phyloP scores from a whole-genome alignment of 2,113 vertebrate genomes.

The Geothlypis trichas region DNA sequence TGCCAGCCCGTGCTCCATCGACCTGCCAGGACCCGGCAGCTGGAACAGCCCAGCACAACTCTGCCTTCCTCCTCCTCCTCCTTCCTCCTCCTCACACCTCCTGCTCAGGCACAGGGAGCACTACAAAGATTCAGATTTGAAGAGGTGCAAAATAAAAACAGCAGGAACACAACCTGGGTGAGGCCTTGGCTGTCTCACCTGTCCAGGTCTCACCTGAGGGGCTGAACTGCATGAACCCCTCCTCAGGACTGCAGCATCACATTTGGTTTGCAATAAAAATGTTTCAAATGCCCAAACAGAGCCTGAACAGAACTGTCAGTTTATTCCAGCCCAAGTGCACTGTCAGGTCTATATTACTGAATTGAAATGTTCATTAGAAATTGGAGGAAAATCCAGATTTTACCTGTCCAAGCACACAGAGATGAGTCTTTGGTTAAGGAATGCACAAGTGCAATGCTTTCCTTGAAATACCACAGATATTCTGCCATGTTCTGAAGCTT shows the following conservation, averaged over 20 bases:
- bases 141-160: slow-evolving; percentile 7
- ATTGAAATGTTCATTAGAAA: not conserved
- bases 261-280: not conserved
- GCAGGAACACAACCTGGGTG: not conserved
- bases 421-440: not conserved
- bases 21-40: not conserved
- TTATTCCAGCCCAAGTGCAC: not conserved
- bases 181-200: not conserved
- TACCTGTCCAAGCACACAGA: not conserved
- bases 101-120: not conserved
- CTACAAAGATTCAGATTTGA: slow-evolving; percentile 4
- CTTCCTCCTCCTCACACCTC: slow-evolving; percentile 24
- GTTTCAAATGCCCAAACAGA: not conserved
- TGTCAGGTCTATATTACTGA: rapidly evolving
- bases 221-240: not conserved
- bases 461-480: not conserved
- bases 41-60: slow-evolving; percentile 1
- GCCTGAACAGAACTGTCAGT: rapidly evolving
- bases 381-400: not conserved
- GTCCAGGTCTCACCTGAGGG: not conserved
- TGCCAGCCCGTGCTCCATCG: not conserved
- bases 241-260: not conserved
- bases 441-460: not conserved
- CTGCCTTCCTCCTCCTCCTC: not conserved
- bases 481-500: not conserved